Evolutionary conservation across 2,797 vertebrate species (phyloP).

Genomic region (Acipenser oxyrinchus): DNA sequence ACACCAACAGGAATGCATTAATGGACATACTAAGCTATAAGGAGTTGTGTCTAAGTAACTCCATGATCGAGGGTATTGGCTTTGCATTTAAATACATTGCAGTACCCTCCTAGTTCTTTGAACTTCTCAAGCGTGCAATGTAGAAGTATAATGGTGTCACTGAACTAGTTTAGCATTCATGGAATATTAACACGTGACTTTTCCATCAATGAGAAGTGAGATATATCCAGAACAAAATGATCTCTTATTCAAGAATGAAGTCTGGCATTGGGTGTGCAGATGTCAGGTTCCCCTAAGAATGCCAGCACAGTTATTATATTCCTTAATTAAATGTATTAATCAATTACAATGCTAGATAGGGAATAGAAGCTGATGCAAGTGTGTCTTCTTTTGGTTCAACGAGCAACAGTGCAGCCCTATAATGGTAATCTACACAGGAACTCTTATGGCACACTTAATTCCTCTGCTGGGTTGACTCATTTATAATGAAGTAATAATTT

Average conservation of each 20-base stretch:
- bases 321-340: constrained; percentile 50
- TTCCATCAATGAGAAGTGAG: background rate
- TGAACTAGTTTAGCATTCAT: background rate
- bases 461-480: constrained; percentile 39
- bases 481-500: constrained; percentile 47
- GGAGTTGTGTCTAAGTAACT: background rate
- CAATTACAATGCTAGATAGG: constrained; percentile 27
- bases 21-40: background rate
- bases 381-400: constrained; percentile 29
- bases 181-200: background rate
- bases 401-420: constrained; percentile 29
- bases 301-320: constrained; percentile 40
- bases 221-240: background rate
- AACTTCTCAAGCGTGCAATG: background rate
- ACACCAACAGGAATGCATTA: background rate
- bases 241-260: background rate
- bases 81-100: background rate
- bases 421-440: constrained; percentile 28
- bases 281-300: constrained; percentile 24
- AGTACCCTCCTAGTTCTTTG: background rate
- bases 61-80: background rate
- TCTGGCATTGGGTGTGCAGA: constrained; percentile 20
- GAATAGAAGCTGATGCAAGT: constrained; percentile 26
- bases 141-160: background rate
- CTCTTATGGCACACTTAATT: constrained; percentile 45